Evolutionary conservation across 1,140 invertebrate species (phyloP), one percentile per base, ranked within the genome.

Genomic region (Sipha flava): DNA sequence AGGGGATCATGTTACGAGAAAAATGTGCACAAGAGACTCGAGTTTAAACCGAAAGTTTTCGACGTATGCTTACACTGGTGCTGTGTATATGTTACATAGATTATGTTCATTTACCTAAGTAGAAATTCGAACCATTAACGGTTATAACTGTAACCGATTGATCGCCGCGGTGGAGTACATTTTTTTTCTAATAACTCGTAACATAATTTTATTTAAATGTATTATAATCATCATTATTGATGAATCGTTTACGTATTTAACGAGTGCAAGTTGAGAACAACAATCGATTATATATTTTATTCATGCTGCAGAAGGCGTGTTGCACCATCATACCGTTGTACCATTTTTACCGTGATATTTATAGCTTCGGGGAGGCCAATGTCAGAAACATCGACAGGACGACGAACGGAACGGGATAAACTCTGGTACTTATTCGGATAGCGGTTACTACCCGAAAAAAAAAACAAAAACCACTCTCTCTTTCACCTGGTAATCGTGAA

Each of bases 401-500:
- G 29, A 34, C n/a, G n/a, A n/a, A n/a, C n/a, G n/a, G n/a, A n/a
- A n/a, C n/a, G n/a, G n/a, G n/a, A n/a, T n/a, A n/a, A n/a, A n/a
- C n/a, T n/a, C n/a, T n/a, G n/a, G n/a, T n/a, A n/a, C n/a, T n/a
- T n/a, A n/a, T n/a, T n/a, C n/a, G n/a, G n/a, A n/a, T n/a, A n/a
- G n/a, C n/a, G n/a, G n/a, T 37, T 12, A 77, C 49, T 77, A 77
- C 49, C 73, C 47, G 23, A 37, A 37, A 57, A 66, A 21, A 45
- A 73, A 54, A 57, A 34, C 3, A 4, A 18, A 2, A 37, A 59
- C 73, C 73, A 77, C 73, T 77, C 73, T 77, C 73, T 77, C 73
- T 59, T 77, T 77, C 73, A 43, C 70, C 29, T 18, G 45, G 29
- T 43, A 75, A 54, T 77, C 52, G 52, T 77, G 73, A 77, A 77